Percentiles rank a stretch among this genome's conserved stretches.
phyloP scores from a whole-genome alignment of 2,888 invertebrate genomes.

The Tinea trinotella region DNA sequence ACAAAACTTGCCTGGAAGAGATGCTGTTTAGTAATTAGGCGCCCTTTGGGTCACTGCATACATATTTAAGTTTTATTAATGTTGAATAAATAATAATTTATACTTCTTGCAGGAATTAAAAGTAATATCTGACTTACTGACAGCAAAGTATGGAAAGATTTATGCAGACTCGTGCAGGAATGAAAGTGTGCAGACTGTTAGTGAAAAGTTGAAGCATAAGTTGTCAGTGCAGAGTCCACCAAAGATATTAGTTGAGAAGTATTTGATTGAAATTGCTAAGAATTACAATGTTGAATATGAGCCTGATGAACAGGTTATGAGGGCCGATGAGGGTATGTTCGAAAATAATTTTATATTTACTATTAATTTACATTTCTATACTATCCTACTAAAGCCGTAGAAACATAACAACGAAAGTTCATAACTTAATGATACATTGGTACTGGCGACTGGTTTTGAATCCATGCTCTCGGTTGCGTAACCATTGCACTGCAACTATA shows the following conservation, averaged over 20 bases:
- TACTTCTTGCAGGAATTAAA: constrained; percentile 73
- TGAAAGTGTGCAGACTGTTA: constrained; percentile 85
- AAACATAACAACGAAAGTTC: too few species aligned
- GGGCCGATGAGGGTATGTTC: constrained; percentile 79
- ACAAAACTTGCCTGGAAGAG: too few species aligned
- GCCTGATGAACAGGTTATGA: constrained; percentile 94
- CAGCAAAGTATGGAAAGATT: constrained; percentile 93
- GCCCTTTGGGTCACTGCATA: too few species aligned
- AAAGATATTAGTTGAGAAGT: constrained; percentile 94
- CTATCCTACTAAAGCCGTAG: too few species aligned
- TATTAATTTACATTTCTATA: too few species aligned
- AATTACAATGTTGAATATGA: constrained; percentile 95
- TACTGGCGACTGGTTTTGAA: too few species aligned
- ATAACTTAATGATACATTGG: too few species aligned
- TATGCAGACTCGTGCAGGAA: constrained; percentile 91
- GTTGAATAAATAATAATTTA: neutral
- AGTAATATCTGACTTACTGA: constrained; percentile 89
- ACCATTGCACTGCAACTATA: too few species aligned
- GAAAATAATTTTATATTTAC: too few species aligned
- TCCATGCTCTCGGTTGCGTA: too few species aligned
- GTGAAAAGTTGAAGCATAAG: constrained; percentile 94
- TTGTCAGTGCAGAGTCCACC: constrained; percentile 95
- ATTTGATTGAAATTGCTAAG: constrained; percentile 95
- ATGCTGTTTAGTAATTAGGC: too few species aligned
- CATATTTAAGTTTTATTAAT: neutral